phyloP scores from a whole-genome alignment of 1,140 invertebrate species.

The Psilanteris sp. region DNA sequence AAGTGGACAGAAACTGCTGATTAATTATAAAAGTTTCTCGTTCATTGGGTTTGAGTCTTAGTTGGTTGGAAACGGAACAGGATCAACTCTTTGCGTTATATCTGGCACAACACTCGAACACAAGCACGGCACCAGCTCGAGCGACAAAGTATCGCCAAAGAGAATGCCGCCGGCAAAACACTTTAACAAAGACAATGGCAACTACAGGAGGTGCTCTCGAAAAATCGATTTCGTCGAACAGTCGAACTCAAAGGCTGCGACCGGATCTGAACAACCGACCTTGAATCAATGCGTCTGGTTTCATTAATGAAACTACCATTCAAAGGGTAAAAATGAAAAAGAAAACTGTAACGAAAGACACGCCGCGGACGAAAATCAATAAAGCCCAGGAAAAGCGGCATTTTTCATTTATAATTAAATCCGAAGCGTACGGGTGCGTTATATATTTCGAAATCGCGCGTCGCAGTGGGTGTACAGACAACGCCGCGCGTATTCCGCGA shows the following conservation, averaged over 20 bases:
- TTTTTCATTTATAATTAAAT: too few relatives aligned
- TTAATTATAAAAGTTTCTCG: constrained; percentile 40
- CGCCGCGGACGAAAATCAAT: background rate
- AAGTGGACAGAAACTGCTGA: constrained; percentile 22
- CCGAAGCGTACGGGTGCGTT: too few relatives aligned
- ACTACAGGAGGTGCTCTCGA: constrained; percentile 61
- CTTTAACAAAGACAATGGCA: constrained; percentile 70
- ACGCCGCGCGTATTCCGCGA: too few relatives aligned
- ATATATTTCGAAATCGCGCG: too few relatives aligned
- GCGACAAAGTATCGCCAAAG: constrained; percentile 64
- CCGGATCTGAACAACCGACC: constrained; percentile 36
- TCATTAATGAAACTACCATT: constrained; percentile 25
- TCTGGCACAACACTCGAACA: constrained; percentile 57
- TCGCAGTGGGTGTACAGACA: too few relatives aligned
- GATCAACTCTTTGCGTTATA: constrained; percentile 41
- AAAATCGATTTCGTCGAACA: constrained; percentile 68
- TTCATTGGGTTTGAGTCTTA: constrained; percentile 11
- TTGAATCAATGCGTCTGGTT: constrained; percentile 35
- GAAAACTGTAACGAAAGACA: constrained; percentile 5
- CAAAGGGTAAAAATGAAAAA: too few relatives aligned
- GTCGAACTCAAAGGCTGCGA: constrained; percentile 34
- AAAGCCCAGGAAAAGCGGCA: background rate
- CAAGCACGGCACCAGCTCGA: constrained; percentile 43
- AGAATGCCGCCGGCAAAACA: constrained; percentile 65
- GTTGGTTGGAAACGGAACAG: constrained; percentile 36